Conservation (phyloP, 2,797 vertebrate species). For the Pseudotriccus pelzelni region DNA sequence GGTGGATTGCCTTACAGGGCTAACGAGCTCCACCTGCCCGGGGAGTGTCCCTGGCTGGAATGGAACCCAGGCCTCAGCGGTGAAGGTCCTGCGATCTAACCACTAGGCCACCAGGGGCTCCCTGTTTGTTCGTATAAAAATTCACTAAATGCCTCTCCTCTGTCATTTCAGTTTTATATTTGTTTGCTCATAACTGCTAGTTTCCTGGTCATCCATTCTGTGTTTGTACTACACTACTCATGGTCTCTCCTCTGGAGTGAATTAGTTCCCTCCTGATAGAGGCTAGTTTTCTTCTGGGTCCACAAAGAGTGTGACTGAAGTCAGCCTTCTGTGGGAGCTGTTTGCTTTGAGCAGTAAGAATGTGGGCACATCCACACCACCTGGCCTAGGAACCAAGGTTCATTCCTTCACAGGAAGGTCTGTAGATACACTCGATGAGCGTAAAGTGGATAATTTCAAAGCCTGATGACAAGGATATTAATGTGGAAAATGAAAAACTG, state of each 20-base stretch:
- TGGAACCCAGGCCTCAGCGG: too few relatives aligned
- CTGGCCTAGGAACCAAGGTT: neutral
- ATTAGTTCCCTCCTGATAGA: neutral
- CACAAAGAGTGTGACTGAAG: neutral
- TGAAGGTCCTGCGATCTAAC: too few relatives aligned
- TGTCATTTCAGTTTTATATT: neutral
- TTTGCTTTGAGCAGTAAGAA: neutral
- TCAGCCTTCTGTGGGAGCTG: neutral
- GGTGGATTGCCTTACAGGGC: too few relatives aligned
- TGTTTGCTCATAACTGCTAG: neutral
- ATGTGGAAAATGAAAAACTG: neutral
- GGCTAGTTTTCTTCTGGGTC: neutral
- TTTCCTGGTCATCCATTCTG: neutral
- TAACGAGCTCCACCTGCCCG: too few relatives aligned
- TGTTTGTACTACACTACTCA: neutral
- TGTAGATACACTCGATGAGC: neutral
- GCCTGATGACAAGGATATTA: neutral
- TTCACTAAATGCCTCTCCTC: neutral
- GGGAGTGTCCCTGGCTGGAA: too few relatives aligned
- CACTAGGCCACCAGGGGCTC: too few relatives aligned
- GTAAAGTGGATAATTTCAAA: neutral
- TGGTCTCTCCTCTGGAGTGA: neutral
- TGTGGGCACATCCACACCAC: neutral
- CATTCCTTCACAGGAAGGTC: neutral
- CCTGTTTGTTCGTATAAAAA: neutral